Evolutionary conservation across 2,113 vertebrate species (phyloP), one percentile per base, ranked within the genome.

Genomic region (Ammodytes dubius): DNA sequence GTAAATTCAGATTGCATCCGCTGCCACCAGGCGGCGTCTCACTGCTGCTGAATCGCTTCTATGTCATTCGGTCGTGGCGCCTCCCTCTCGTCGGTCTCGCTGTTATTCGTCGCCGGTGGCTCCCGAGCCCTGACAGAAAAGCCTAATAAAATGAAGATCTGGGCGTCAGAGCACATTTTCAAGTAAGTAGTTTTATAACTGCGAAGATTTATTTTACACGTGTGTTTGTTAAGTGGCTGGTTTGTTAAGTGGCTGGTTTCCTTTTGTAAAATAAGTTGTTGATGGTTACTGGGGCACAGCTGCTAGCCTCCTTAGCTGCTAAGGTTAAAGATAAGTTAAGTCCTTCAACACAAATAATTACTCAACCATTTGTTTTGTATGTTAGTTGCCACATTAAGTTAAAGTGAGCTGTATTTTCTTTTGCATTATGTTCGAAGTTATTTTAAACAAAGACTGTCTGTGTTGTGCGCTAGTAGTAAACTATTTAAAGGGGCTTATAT

Each of bases 91-190:
- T 12, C 78, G 74, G 87, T 88, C 89, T 86, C 86, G 78, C 77
- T 85, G 88, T 74, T 58, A 27, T 2, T 7, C 45, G 77, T 79
- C 81, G 17, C 86, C 72, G 43, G 27, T 27, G 83, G 83, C 81
- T 88, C 74, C 84, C 77, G 42, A 71, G 68, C 66, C 15, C 83
- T 77, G 85, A 82, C 84, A 56, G 5, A 70, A 74, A 79, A 82
- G 9, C 61, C 73, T 65, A 0, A 15, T 7, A 86, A 90, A 81
- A 96, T 96, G 95, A 96, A 96, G 91, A 94, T 96, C 88, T 96
- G 95, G 95, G 79, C 92, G 70, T 96, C 95, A 57, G 95, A 95
- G 79, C 95, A 96, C 79, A 82, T 95, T 91, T 96, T 96, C 81
- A 93, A 95, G 95, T 96, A 37, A 94, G 95, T 87, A 2, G 0